These are phyloP conservation scores for Noctuana brunneofusca DNA, from an alignment of 2,888 invertebrate genomes.

Conservation along the genomic window DNA sequence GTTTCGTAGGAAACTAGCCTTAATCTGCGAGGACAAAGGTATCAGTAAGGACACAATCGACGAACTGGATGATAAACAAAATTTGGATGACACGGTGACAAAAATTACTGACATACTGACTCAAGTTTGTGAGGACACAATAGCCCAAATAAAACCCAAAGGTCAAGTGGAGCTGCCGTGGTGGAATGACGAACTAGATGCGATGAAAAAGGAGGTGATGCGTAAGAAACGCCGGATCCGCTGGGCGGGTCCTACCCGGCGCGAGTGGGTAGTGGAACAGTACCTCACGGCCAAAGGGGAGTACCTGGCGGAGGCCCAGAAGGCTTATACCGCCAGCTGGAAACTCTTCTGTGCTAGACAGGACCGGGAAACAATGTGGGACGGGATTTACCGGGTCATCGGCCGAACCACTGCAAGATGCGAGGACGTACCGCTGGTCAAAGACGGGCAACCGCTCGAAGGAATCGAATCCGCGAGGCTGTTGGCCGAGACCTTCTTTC, in stretches of 20 bases:
- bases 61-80: too few relatives aligned
- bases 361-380: conserved; percentile 2
- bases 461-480: background rate
- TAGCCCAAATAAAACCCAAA: background rate
- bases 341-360: background rate
- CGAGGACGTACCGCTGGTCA: background rate
- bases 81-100: background rate
- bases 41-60: too few relatives aligned
- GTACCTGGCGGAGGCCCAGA: background rate
- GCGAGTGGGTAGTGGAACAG: background rate
- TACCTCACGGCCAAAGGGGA: background rate
- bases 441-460: background rate
- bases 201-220: background rate
- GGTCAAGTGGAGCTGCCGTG: background rate
- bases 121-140: background rate
- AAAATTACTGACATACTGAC: background rate
- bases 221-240: background rate
- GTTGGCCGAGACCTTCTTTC: background rate
- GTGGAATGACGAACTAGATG: background rate
- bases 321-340: background rate
- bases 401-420: background rate
- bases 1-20: too few relatives aligned
- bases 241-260: background rate
- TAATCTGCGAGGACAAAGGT: too few relatives aligned
- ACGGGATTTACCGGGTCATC: conserved; percentile 15